Evolutionary conservation across 2,888 invertebrate genomes (phyloP).

Genomic region (Lapara coniferarum): DNA sequence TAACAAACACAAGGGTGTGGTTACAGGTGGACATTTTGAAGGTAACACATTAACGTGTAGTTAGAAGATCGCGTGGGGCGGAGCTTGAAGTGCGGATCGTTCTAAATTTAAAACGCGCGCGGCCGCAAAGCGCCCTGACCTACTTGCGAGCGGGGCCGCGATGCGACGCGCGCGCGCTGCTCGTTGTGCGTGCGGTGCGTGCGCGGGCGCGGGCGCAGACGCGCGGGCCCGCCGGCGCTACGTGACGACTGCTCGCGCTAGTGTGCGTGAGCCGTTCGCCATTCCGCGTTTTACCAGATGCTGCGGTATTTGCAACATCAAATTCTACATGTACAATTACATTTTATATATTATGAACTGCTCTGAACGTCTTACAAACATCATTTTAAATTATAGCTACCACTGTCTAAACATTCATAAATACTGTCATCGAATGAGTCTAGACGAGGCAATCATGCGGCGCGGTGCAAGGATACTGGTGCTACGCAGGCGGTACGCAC

Average conservation of each 20-base stretch:
- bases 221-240: conserved; percentile 39
- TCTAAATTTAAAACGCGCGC: conserved; percentile 83
- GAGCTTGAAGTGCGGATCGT: conserved; percentile 79
- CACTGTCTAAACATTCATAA: no score
- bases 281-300: conserved; percentile 80
- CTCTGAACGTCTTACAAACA: background rate
- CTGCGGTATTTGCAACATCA: conserved; percentile 72
- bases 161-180: conserved; percentile 80
- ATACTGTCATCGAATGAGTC: no score
- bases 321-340: conserved; percentile 5
- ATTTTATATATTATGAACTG: background rate
- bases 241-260: conserved; percentile 51
- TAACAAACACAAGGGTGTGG: conserved; percentile 39
- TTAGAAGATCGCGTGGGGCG: conserved; percentile 74
- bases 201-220: background rate
- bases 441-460: no score
- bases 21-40: conserved; percentile 55
- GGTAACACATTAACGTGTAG: conserved; percentile 67
- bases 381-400: no score
- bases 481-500: no score
- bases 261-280: conserved; percentile 76
- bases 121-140: conserved; percentile 83
- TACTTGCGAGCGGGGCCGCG: conserved; percentile 82
- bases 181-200: conserved; percentile 57
- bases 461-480: no score